These are phyloP conservation scores for Megaceryle torquata DNA, from an alignment of 2,113 vertebrate genomes.

Conservation along the genomic window DNA sequence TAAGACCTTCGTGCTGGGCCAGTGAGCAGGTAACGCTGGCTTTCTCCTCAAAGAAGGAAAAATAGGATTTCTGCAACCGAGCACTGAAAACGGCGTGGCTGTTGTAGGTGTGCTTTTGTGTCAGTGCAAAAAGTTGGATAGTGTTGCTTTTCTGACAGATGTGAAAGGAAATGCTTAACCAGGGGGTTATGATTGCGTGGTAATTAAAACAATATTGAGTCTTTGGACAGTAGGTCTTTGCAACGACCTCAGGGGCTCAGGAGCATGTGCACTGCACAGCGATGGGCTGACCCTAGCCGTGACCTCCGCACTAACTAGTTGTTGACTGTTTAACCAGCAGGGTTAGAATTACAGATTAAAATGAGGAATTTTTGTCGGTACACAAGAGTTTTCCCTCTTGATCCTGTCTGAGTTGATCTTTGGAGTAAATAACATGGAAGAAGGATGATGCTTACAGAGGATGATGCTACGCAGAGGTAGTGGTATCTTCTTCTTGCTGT, in stretches of 20 bases:
- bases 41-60: background rate
- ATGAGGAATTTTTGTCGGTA: fast-evolving
- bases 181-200: background rate
- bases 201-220: background rate
- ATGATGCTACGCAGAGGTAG: background rate
- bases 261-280: background rate
- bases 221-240: background rate
- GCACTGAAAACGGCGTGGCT: background rate
- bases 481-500: background rate
- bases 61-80: conserved; percentile 16
- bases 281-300: background rate
- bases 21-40: conserved; percentile 6
- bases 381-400: background rate
- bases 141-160: background rate
- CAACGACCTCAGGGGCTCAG: background rate
- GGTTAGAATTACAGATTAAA: background rate
- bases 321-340: background rate
- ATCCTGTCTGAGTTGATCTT: background rate
- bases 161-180: background rate
- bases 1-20: conserved; percentile 55
- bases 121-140: background rate
- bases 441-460: background rate
- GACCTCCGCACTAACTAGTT: background rate
- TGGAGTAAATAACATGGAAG: background rate
- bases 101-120: background rate